phyloP scores from a whole-genome alignment of 37 sponge, comb jelly and placozoan genomes.

The Agelas oroides region DNA sequence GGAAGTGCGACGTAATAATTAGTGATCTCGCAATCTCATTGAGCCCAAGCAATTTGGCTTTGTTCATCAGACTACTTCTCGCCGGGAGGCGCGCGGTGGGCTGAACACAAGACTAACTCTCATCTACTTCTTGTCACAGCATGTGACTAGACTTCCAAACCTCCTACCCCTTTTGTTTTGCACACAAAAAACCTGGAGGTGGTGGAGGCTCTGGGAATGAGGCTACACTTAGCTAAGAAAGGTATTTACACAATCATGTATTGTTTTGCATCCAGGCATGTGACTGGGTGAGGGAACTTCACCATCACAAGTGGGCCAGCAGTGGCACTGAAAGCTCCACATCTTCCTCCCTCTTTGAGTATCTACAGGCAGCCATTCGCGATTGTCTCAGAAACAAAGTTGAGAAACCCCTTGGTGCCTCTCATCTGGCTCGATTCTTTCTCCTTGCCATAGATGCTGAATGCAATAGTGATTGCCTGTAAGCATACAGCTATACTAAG shows the following conservation, averaged over 20 bases:
- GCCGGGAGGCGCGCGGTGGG: too few relatives aligned
- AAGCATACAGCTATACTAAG: background rate
- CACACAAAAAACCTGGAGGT: too few relatives aligned
- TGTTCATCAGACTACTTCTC: too few relatives aligned
- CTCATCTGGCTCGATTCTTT: constrained; percentile 20
- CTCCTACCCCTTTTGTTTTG: too few relatives aligned
- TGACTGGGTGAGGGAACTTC: background rate
- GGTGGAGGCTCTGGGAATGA: too few relatives aligned
- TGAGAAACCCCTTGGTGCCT: background rate
- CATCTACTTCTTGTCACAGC: too few relatives aligned
- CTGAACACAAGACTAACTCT: too few relatives aligned
- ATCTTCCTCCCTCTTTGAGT: background rate
- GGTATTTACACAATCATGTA: background rate
- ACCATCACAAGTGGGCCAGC: background rate
- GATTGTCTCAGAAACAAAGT: background rate
- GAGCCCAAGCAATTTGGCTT: too few relatives aligned
- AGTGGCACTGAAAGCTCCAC: background rate
- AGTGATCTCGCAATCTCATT: too few relatives aligned
- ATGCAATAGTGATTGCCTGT: background rate
- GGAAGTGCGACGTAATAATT: too few relatives aligned
- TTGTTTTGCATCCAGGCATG: background rate
- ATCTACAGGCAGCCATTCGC: background rate
- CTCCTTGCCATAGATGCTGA: constrained; percentile 21
- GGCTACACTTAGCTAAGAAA: background rate
- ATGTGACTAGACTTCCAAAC: too few relatives aligned